A percentile compares a stretch with the other conserved stretches of the same genome.
These are phyloP conservation scores for Lycaon pictus DNA, from an alignment of 2,113 vertebrate genomes.

Conservation along the genomic window DNA sequence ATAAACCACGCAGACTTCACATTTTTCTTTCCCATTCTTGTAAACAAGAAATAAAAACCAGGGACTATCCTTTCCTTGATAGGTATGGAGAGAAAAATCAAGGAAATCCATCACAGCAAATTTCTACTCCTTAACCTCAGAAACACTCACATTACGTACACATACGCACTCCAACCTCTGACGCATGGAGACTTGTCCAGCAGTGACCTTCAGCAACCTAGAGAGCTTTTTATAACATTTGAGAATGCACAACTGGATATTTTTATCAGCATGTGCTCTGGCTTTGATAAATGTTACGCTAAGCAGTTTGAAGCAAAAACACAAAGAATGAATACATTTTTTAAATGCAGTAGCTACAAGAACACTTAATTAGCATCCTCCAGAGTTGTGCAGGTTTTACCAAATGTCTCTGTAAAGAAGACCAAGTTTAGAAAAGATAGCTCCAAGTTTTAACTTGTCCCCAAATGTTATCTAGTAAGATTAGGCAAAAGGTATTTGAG, in stretches of 20 bases:
- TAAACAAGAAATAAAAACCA: slow-evolving; percentile 31
- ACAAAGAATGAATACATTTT: not conserved
- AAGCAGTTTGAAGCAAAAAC: slow-evolving; percentile 51
- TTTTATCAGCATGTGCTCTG: slow-evolving; percentile 53
- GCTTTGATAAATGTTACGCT: slow-evolving; percentile 53
- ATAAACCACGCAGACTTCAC: not conserved
- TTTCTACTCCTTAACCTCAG: slow-evolving; percentile 16
- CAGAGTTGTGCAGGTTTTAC: not conserved
- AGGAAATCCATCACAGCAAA: not conserved
- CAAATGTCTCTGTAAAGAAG: slow-evolving; percentile 3
- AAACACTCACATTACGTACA: not conserved
- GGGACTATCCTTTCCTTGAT: not conserved
- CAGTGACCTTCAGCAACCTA: slow-evolving; percentile 55
- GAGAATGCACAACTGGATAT: slow-evolving; percentile 57
- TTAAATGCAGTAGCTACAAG: not conserved
- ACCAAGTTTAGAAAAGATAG: not conserved
- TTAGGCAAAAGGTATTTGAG: not conserved
- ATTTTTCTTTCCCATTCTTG: not conserved
- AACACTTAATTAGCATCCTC: not conserved
- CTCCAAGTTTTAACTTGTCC: not conserved
- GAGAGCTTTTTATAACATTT: slow-evolving; percentile 61
- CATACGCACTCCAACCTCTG: not conserved
- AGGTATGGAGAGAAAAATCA: not conserved
- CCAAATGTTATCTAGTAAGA: not conserved
- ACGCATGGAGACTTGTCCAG: not conserved